These are phyloP conservation scores for Himalopsyche anomala DNA, from an alignment of 2,888 invertebrate species.

Conservation along the genomic window DNA sequence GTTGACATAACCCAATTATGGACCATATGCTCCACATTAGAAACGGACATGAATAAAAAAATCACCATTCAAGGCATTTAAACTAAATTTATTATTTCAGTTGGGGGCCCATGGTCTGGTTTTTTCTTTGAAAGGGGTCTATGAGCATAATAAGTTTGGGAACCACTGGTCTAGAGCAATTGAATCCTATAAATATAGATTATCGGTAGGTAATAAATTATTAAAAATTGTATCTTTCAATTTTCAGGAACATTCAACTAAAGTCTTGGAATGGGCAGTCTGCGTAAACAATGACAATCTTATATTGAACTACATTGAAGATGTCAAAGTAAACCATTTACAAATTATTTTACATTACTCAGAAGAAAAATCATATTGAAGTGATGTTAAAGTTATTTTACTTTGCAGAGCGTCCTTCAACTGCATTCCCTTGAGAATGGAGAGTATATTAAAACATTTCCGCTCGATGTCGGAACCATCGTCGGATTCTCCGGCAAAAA, in stretches of 20 bases:
- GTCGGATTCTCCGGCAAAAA: conserved; percentile 90
- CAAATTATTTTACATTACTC: not conserved
- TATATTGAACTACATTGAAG: conserved; percentile 91
- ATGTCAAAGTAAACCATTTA: conserved; percentile 88
- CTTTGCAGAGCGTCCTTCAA: conserved; percentile 86
- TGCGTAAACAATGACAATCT: conserved; percentile 92
- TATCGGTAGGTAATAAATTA: no score
- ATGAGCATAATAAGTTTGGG: no score
- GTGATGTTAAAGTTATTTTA: conserved; percentile 41
- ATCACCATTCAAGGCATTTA: no score
- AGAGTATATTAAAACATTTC: conserved; percentile 83
- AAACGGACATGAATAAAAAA: no score
- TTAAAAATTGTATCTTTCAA: not conserved
- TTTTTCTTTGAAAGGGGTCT: no score
- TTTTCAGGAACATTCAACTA: conserved; percentile 83
- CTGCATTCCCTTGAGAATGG: conserved; percentile 87
- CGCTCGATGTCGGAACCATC: conserved; percentile 91
- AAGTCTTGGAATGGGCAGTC: conserved; percentile 93
- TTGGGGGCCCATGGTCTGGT: no score
- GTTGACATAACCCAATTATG: no score
- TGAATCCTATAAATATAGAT: no score
- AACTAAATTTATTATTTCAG: no score
- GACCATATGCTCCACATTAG: no score
- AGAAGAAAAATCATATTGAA: not conserved
- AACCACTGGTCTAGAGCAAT: no score